Base-by-base conservation (phyloP, 2,888 invertebrate species). In the Criorhina ranunculi region DNA sequence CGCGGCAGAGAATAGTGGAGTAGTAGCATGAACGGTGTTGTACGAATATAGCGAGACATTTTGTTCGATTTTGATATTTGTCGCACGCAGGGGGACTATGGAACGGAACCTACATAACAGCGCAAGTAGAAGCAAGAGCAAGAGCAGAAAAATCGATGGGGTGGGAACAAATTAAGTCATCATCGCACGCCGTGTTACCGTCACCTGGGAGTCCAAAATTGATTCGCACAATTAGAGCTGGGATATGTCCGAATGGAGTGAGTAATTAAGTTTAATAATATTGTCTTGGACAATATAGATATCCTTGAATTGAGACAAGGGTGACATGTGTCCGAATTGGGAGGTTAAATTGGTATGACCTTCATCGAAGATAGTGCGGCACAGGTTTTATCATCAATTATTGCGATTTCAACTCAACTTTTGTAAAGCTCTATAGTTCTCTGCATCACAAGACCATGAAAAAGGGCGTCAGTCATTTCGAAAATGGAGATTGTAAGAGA, bases 11-110 rank as follows among this genome's bases (percentile, higher is more conserved):
- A 44, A 29, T 11, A 35, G 62, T 42, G 62, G 6, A n/a, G 15
- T 9, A 17, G 15, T 12, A 17, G 15, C 11, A n/a, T 12, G 8
- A 29, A 9, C n/a, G 6, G 49, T 49, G 37, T 33, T 49, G 19
- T 24, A 4, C n/a, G n/a, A n/a, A n/a, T 46, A 19, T 51, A 60
- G 42, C 15, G 29, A 5, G 24, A 24, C 24, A 5, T 9, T 11
- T n/a, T 69, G 37, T 75, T 81, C 37, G 40, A 81, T 64, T 76
- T 69, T 40, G 40, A 17, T 42, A 64, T 70, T 55, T n/a, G 35
- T 64, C 11, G 51, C 60, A 42, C 51, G 6, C n/a, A 51, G 42
- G 40, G 49, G 53, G 51, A 17, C 15, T 55, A 70, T 15, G 73
- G 40, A 37, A 49, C 40, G 9, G 37, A 44, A 51, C 24, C 51